These are phyloP conservation scores for Aleiodes alternator DNA, from an alignment of 2,888 invertebrate species.

Conservation along the genomic window DNA sequence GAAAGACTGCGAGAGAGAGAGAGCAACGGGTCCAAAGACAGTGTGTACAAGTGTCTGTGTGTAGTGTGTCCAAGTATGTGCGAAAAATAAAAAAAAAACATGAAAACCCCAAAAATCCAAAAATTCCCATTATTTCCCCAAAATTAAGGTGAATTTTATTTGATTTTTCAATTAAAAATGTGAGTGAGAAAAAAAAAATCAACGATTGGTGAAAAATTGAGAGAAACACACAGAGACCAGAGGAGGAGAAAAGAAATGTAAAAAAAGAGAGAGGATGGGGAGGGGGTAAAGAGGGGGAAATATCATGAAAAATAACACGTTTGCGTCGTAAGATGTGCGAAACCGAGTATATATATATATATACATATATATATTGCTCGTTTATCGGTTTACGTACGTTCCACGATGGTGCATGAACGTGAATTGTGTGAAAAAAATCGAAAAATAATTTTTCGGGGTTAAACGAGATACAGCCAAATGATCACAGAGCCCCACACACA, in stretches of 20 bases:
- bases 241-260: neutral
- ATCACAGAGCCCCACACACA: no score
- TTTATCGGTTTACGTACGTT: slow-evolving; percentile 37
- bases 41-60: neutral
- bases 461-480: no score
- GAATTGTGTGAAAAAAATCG: neutral
- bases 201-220: no score
- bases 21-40: slow-evolving; percentile 20
- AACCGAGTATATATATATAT: slow-evolving; percentile 9
- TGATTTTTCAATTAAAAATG: neutral
- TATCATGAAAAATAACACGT: slow-evolving; percentile 32
- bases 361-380: neutral
- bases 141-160: neutral
- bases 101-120: neutral
- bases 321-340: slow-evolving; percentile 42
- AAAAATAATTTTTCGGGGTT: neutral
- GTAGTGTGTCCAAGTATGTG: slow-evolving; percentile 4
- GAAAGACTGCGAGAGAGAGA: neutral
- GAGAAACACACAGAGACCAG: neutral
- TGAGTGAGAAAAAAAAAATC: neutral
- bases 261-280: neutral
- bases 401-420: slow-evolving; percentile 14
- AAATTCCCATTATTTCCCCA: no score
- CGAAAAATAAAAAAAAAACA: neutral
- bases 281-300: neutral